Evolutionary conservation across 1,140 invertebrate species (phyloP).

Genomic region (Drosophila kikkawai): DNA sequence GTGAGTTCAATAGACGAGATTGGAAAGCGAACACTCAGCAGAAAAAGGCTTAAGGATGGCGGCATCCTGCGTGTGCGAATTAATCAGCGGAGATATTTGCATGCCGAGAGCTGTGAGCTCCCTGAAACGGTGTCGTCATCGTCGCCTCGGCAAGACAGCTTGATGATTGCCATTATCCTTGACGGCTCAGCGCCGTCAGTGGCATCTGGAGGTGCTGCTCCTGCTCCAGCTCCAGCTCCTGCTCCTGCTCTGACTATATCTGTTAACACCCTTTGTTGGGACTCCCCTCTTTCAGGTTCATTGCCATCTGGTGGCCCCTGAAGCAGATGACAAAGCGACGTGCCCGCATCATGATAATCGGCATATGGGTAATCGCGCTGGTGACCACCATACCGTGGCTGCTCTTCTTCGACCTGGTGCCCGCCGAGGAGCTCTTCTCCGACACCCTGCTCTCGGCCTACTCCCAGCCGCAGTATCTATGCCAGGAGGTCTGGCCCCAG

Average conservation of each 20-base stretch:
- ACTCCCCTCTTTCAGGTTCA: conserved; percentile 91
- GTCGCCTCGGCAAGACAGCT: conserved; percentile 46
- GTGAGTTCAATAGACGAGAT: conserved; percentile 76
- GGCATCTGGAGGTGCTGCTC: conserved; percentile 24
- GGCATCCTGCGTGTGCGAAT: conserved; percentile 79
- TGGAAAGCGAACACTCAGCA: conserved; percentile 80
- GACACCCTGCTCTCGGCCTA: conserved; percentile 79
- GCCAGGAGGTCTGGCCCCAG: conserved; percentile 94
- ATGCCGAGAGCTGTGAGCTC: conserved; percentile 49
- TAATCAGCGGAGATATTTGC: conserved; percentile 80
- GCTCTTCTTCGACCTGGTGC: conserved; percentile 94
- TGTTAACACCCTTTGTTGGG: conserved; percentile 70
- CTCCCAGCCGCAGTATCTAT: conserved; percentile 89
- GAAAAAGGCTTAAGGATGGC: conserved; percentile 76
- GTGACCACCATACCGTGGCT: conserved; percentile 95
- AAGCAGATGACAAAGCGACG: conserved; percentile 95
- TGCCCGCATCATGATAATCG: conserved; percentile 93
- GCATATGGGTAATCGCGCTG: conserved; percentile 95
- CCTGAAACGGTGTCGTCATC: conserved; percentile 73
- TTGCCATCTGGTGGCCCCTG: conserved; percentile 97
- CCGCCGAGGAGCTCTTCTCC: conserved; percentile 87
- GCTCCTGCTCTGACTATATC: conserved; percentile 3
- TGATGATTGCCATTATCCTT: conserved; percentile 76
- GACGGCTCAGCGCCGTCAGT: conserved; percentile 39
- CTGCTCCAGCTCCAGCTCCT: conserved; percentile 4